These are phyloP conservation scores for Cassiopea xamachana DNA, from an alignment of 30 jellyfish, hydroid and myxozoan genomes.

Conservation along the genomic window DNA sequence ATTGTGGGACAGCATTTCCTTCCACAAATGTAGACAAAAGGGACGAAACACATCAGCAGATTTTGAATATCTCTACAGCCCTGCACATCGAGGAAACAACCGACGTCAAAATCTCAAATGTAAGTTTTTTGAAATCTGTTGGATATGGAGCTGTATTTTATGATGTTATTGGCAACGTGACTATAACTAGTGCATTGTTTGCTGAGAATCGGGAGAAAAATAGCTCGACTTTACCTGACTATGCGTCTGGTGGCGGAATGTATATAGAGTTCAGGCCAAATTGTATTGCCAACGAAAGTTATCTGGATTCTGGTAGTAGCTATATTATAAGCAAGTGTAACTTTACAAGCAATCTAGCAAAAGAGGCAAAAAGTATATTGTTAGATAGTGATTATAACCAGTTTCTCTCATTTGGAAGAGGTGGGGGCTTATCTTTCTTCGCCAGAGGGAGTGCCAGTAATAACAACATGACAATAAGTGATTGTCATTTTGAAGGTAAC, in stretches of 20 bases:
- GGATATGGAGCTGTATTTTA: conserved; percentile 72
- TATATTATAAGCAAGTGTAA: neutral
- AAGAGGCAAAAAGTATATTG: conserved; percentile 4
- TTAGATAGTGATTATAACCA: conserved; percentile 26
- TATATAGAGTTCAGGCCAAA: conserved; percentile 72
- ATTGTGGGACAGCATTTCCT: conserved; percentile 55
- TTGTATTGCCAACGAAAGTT: neutral
- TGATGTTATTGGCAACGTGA: conserved; percentile 54
- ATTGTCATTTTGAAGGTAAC: conserved; percentile 55
- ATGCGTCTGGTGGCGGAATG: conserved; percentile 80
- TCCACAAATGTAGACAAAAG: conserved; percentile 41
- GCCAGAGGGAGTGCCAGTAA: conserved; percentile 62
- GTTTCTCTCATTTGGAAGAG: conserved; percentile 74
- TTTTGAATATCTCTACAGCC: conserved; percentile 66
- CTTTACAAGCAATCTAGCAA: conserved; percentile 52
- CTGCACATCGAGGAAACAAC: conserved; percentile 29
- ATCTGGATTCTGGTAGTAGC: conserved; percentile 6
- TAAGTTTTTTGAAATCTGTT: conserved; percentile 6
- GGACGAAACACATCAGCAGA: neutral
- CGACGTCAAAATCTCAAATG: conserved; percentile 24
- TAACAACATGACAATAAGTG: conserved; percentile 35
- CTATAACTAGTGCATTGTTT: conserved; percentile 20
- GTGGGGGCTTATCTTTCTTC: conserved; percentile 77
- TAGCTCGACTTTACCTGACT: neutral
- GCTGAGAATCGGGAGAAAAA: conserved; percentile 13